Percentiles rank a stretch among this genome's conserved stretches.
Conservation (phyloP, 2,888 invertebrate genomes). For the Eulithis prunata region DNA sequence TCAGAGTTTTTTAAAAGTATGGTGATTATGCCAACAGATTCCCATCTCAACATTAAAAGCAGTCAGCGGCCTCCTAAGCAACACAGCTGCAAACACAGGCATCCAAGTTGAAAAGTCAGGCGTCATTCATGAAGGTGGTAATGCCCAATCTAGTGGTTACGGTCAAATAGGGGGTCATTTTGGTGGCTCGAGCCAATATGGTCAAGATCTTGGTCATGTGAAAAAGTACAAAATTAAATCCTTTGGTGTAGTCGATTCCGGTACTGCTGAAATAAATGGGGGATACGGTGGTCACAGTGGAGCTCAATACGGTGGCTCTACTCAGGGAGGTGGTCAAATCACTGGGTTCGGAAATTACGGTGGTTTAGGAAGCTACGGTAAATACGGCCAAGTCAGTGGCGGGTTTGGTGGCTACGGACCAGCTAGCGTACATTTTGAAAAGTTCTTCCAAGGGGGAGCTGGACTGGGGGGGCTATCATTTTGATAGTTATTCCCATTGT, state of each 20-base stretch:
- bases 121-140: slow-evolving; percentile 68
- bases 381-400: background rate
- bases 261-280: slow-evolving; percentile 4
- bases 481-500: background rate
- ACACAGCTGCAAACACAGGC: slow-evolving; percentile 72
- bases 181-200: slow-evolving; percentile 8
- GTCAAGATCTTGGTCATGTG: background rate
- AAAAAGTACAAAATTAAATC: too few species aligned
- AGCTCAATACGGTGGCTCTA: background rate
- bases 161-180: slow-evolving; percentile 7
- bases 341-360: background rate
- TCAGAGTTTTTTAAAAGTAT: background rate
- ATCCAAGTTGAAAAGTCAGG: slow-evolving; percentile 74
- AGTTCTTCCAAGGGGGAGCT: background rate
- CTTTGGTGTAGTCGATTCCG: background rate
- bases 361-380: background rate
- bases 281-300: slow-evolving; percentile 7
- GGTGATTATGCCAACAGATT: slow-evolving; percentile 75
- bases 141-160: slow-evolving; percentile 41
- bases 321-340: background rate
- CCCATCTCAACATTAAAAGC: slow-evolving; percentile 87
- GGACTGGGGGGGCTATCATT: background rate
- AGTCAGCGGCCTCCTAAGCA: slow-evolving; percentile 85
- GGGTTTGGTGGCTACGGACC: background rate
- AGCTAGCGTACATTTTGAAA: slow-evolving; percentile 1